Conservation (phyloP, 2,888 invertebrate genomes). For the Tupiocoris notatus region DNA sequence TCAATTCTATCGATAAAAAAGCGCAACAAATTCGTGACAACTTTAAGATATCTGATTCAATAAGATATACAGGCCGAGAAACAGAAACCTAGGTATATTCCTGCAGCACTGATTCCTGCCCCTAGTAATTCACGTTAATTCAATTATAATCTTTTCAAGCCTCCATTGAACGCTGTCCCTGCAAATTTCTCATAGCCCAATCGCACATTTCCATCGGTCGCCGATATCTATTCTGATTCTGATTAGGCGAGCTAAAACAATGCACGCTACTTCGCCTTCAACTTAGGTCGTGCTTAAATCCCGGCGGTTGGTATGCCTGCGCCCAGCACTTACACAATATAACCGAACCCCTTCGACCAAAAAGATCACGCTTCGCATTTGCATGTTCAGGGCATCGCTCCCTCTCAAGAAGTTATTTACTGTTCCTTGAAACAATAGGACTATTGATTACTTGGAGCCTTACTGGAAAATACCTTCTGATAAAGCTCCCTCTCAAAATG, state of each 20-base stretch:
- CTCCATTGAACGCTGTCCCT: too few relatives aligned
- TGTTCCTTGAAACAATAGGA: conserved; percentile 41
- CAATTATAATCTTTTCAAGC: too few relatives aligned
- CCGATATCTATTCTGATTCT: conserved; percentile 1
- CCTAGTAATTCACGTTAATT: too few relatives aligned
- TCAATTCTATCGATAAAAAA: too few relatives aligned
- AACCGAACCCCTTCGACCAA: conserved; percentile 27
- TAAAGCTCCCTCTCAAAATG: conserved; percentile 6
- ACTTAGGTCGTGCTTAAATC: conserved; percentile 32
- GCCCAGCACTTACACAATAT: conserved; percentile 40
- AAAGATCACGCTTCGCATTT: conserved; percentile 39
- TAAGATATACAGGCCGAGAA: too few relatives aligned
- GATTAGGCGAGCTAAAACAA: conserved; percentile 28
- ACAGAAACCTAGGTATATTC: too few relatives aligned
- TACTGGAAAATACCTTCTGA: conserved; percentile 42
- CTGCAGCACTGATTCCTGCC: too few relatives aligned
- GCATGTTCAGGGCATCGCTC: conserved; percentile 19
- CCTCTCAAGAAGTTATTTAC: conserved; percentile 38
- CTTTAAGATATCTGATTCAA: too few relatives aligned
- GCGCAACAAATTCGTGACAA: too few relatives aligned
- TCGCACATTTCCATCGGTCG: background rate
- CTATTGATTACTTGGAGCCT: conserved; percentile 45
- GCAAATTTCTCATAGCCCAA: too few relatives aligned
- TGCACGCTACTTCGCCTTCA: conserved; percentile 5
- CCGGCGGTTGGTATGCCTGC: conserved; percentile 32